Evolutionary conservation across 2,888 invertebrate genomes (phyloP), one percentile per base, ranked within the genome.

Genomic region (Dione juno): DNA sequence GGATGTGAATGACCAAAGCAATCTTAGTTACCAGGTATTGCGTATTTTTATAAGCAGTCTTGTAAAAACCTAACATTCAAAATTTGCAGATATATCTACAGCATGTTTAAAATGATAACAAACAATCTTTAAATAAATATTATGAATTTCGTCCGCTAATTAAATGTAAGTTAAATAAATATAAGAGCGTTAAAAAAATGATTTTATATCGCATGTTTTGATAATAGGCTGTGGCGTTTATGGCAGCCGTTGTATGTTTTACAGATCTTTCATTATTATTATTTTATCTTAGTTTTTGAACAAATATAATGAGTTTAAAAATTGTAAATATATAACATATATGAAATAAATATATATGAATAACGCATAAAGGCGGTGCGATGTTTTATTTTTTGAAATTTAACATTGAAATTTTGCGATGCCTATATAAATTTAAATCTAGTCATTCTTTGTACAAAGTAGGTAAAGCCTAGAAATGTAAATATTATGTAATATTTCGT

Each of bases 391-490:
- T 48, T 19, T 59, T 9, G 67, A 61, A 63, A 76, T 79, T 78
- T 64, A 71, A 53, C 54, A 66, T 68, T 69, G 64, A 72, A 77
- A 77, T 74, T n/a, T 77, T 77, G 72, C 75, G 77, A 79, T 77
- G 72, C 66, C 67, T 70, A 76, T 78, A 78, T 77, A 72, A 76
- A 76, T 75, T 40, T 74, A 66, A 77, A 71, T 82, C 92, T 92
- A 92, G 92, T 92, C 92, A 92, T 87, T 84, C 76, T 78, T 80
- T 92, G 92, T 92, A 92, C 91, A 92, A 90, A 92, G 83, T 90
- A 89, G 84, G 66, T 72, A 74, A 78, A 74, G 75, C 69, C 78
- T 75, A 73, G 72, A 72, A 73, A 35, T 81, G 81, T 81, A 81
- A 81, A 79, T 82, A 81, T 76, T 77, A 74, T 82, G 77, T 79